These are phyloP conservation scores for Gasterosteus aculeatus DNA, from an alignment of 2,113 vertebrate genomes.

Conservation along the genomic window DNA sequence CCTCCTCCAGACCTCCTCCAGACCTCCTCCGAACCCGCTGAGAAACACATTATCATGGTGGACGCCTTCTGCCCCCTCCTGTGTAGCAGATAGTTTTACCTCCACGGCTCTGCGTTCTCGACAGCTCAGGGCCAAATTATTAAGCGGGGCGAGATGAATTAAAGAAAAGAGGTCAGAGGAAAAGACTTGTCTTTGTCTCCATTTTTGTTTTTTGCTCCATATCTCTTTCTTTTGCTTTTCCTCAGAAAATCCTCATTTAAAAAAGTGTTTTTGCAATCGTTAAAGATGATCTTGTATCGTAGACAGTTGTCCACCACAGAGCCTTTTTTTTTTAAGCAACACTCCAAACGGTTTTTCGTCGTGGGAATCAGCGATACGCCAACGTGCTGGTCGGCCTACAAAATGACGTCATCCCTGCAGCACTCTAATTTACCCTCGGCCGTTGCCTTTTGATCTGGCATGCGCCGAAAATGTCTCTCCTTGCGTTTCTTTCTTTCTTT, in stretches of 20 bases:
- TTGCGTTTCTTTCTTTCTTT: slow-evolving; percentile 1
- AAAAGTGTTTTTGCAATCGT: neutral
- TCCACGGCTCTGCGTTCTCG: slow-evolving; percentile 26
- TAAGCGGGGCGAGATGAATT: slow-evolving; percentile 8
- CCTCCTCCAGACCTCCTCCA: slow-evolving; percentile 38
- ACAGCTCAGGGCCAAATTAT: slow-evolving; percentile 38
- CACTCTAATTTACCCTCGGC: neutral
- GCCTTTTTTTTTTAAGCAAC: neutral
- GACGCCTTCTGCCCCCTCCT: slow-evolving; percentile 14
- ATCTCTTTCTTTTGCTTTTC: neutral
- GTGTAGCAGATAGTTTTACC: slow-evolving; percentile 61
- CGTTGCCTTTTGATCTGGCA: neutral
- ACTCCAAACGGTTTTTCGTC: neutral
- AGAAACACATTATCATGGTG: slow-evolving; percentile 60
- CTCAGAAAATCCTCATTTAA: neutral
- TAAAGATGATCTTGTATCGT: neutral
- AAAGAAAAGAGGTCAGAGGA: neutral
- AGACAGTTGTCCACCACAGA: neutral
- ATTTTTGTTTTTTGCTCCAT: neutral
- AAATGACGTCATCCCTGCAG: neutral
- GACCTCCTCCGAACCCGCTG: slow-evolving; percentile 26
- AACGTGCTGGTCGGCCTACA: neutral
- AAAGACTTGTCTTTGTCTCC: neutral
- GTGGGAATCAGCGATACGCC: neutral
- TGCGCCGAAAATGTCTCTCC: slow-evolving; percentile 2